A percentile compares a stretch with the other conserved stretches of the same genome.
Evolutionary conservation across 2,888 invertebrate species (phyloP).

Genomic region (Coleophora deauratella): DNA sequence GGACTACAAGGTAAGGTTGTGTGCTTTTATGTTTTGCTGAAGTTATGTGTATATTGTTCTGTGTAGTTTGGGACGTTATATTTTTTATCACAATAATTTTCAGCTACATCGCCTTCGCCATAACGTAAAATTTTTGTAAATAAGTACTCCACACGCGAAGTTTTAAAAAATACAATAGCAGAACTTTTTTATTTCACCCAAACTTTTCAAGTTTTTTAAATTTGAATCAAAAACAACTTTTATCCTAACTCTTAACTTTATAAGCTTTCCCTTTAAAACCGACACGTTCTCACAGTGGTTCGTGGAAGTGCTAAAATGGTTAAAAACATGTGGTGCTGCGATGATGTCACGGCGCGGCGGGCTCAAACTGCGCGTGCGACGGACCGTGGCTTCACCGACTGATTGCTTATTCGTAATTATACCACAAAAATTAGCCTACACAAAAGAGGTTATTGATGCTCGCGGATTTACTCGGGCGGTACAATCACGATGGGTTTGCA

Average conservation of each 20-base stretch:
- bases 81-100: neutral
- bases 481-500: too few relatives aligned
- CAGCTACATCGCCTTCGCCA: too few relatives aligned
- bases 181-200: too few relatives aligned
- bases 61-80: neutral
- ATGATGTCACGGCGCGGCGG: conserved; percentile 28
- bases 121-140: neutral
- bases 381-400: conserved; percentile 30
- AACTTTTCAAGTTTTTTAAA: too few relatives aligned
- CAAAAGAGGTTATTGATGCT: too few relatives aligned
- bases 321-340: conserved; percentile 34
- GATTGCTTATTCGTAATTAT: too few relatives aligned
- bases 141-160: too few relatives aligned
- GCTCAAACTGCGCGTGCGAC: conserved; percentile 35
- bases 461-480: too few relatives aligned
- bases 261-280: neutral
- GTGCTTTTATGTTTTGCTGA: neutral
- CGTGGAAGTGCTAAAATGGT: conserved; percentile 33
- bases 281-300: conserved; percentile 15
- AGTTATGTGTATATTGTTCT: neutral
- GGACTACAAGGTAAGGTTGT: conserved; percentile 60
- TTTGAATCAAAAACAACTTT: too few relatives aligned
- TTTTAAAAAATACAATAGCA: neutral
- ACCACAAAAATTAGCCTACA: neutral
- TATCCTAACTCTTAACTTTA: too few relatives aligned